Percentiles rank a stretch among this genome's conserved stretches.
Conservation (phyloP, 1,140 invertebrate species). For the Lepidurus packardi region DNA sequence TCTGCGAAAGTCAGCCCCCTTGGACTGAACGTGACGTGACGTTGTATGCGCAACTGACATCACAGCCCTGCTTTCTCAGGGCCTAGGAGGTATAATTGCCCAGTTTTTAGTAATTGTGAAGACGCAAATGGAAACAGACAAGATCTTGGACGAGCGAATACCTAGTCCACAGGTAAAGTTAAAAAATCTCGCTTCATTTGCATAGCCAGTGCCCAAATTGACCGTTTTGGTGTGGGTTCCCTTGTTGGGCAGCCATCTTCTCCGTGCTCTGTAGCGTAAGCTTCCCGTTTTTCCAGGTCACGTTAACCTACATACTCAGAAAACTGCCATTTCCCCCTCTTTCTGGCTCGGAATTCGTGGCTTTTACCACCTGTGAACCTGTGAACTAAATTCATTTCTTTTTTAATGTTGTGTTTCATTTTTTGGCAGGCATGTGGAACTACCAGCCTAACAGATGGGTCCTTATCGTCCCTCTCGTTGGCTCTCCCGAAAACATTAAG, state of each 20-base stretch:
- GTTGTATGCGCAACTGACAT: constrained; percentile 8
- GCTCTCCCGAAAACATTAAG: constrained; percentile 43
- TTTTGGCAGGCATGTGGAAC: constrained; percentile 56
- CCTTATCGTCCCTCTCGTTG: constrained; percentile 1
- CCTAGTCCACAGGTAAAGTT: constrained; percentile 53
- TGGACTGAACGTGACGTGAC: background rate
- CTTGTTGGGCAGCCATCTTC: constrained; percentile 24
- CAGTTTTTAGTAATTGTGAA: background rate
- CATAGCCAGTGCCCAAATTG: background rate
- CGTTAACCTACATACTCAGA: background rate
- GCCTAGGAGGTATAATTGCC: constrained; percentile 1
- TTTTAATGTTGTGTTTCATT: constrained; percentile 36
- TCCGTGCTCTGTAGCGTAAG: constrained; percentile 27
- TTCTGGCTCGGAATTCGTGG: too few species aligned
- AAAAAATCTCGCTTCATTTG: background rate
- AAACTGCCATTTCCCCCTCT: background rate
- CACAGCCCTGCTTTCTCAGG: background rate
- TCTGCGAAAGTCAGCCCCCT: background rate
- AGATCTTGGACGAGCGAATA: constrained; percentile 55
- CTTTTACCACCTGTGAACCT: too few species aligned
- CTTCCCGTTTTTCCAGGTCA: constrained; percentile 24
- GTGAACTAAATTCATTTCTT: background rate
- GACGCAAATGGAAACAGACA: constrained; percentile 57
- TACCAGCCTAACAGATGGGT: constrained; percentile 37
- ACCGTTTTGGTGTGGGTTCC: constrained; percentile 25